Percentiles rank a stretch among this genome's conserved stretches.
phyloP scores from a whole-genome alignment of 2,797 vertebrate species.

The Cetoscarus ocellatus region DNA sequence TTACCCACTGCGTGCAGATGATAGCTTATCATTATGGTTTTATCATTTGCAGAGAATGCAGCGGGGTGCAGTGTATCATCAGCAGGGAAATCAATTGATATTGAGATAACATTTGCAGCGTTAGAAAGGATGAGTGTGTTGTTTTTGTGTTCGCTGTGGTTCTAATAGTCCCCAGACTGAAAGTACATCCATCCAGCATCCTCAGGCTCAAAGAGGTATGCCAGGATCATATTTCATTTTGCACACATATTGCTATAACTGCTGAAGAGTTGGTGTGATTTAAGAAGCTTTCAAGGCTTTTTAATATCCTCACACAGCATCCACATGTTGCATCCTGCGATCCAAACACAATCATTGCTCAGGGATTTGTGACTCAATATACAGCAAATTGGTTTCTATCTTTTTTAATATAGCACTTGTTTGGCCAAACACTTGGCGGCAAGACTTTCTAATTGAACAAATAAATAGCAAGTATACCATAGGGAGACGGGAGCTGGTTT shows the following conservation, averaged over 20 bases:
- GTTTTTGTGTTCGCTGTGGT: conserved; percentile 39
- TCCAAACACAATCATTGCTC: conserved; percentile 41
- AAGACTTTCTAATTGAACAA: conserved; percentile 74
- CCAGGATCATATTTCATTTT: conserved; percentile 10
- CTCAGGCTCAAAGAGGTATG: neutral
- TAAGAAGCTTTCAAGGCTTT: neutral
- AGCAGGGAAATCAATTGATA: conserved; percentile 71
- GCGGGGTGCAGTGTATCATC: conserved; percentile 61
- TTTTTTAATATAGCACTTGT: conserved; percentile 61
- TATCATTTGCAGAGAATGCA: conserved; percentile 65
- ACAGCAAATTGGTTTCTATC: conserved; percentile 63
- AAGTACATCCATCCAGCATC: neutral
- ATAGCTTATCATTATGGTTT: conserved; percentile 76
- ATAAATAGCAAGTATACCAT: conserved; percentile 63
- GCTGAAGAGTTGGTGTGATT: neutral
- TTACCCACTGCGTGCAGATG: conserved; percentile 61
- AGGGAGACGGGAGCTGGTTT: conserved; percentile 48
- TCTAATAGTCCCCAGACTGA: conserved; percentile 30
- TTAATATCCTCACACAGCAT: conserved; percentile 2
- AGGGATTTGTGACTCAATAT: conserved; percentile 65
- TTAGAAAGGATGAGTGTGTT: conserved; percentile 46
- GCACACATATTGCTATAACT: neutral
- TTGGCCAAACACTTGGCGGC: conserved; percentile 54
- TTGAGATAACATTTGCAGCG: conserved; percentile 54
- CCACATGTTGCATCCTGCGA: conserved; percentile 26